Evolutionary conservation across 2,888 invertebrate species (phyloP).

Genomic region (Mesorhabditis sp.): DNA sequence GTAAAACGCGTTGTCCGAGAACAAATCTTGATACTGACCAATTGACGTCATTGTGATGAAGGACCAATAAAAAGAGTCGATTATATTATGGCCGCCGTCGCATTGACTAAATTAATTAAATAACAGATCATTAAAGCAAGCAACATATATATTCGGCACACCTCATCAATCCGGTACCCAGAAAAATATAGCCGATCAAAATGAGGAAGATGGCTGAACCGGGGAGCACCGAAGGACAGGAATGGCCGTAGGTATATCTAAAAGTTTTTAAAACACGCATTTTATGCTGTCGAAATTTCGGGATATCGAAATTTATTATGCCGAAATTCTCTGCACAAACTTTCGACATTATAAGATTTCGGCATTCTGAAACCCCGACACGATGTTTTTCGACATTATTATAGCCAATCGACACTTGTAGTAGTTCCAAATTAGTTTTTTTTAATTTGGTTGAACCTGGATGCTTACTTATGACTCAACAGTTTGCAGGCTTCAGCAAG

Average conservation of each 20-base stretch:
- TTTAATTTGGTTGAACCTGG: not conserved
- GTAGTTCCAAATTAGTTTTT: not conserved
- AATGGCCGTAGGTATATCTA: not conserved
- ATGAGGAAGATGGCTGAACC: not conserved
- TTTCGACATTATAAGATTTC: too few relatives aligned
- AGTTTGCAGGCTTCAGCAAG: not conserved
- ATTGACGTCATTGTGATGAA: constrained; percentile 5
- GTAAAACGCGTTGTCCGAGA: not conserved
- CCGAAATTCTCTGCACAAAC: too few relatives aligned
- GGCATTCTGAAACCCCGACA: too few relatives aligned
- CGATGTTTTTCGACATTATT: too few relatives aligned
- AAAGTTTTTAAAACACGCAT: too few relatives aligned
- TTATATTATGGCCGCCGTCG: not conserved
- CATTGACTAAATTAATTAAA: not conserved
- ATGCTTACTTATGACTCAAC: not conserved
- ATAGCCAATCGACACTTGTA: too few relatives aligned
- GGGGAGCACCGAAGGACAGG: not conserved
- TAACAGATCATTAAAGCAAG: not conserved
- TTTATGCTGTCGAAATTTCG: too few relatives aligned
- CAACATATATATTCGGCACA: not conserved
- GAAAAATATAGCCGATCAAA: not conserved
- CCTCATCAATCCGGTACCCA: constrained; percentile 1
- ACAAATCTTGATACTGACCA: not conserved
- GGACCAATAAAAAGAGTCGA: constrained; percentile 6
- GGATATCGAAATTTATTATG: too few relatives aligned